Conservation (phyloP, 2,113 vertebrate genomes). For the Cavia aperea region DNA sequence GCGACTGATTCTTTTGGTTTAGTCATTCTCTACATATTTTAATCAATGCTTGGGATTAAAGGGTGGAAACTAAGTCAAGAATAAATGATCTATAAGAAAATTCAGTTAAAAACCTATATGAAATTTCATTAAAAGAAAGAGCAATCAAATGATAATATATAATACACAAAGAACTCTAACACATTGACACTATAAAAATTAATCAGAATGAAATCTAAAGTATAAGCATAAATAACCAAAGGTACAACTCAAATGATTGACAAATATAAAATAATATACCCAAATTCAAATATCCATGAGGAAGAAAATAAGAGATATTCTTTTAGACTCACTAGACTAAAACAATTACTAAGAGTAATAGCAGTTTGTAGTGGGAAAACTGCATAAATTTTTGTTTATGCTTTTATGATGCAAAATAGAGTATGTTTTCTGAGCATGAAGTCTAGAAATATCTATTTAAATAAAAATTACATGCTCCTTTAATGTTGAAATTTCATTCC, state of each 20-base stretch:
- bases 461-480: neutral
- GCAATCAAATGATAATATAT: neutral
- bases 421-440: neutral
- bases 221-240: neutral
- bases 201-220: neutral
- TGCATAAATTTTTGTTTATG: neutral
- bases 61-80: neutral
- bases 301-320: conserved; percentile 16
- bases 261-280: neutral
- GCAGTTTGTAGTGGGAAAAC: neutral
- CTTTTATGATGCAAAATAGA: neutral
- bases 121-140: neutral
- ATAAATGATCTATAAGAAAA: neutral
- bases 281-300: neutral
- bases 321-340: neutral
- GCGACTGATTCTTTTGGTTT: neutral
- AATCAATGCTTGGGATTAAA: neutral
- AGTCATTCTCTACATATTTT: neutral
- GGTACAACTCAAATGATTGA: neutral
- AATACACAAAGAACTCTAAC: neutral
- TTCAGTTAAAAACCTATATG: neutral
- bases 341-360: neutral
- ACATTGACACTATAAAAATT: neutral
- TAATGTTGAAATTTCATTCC: conserved; percentile 6
- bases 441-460: neutral